Conservation (phyloP, 2,888 invertebrate species). For the Eurytoma californica region DNA sequence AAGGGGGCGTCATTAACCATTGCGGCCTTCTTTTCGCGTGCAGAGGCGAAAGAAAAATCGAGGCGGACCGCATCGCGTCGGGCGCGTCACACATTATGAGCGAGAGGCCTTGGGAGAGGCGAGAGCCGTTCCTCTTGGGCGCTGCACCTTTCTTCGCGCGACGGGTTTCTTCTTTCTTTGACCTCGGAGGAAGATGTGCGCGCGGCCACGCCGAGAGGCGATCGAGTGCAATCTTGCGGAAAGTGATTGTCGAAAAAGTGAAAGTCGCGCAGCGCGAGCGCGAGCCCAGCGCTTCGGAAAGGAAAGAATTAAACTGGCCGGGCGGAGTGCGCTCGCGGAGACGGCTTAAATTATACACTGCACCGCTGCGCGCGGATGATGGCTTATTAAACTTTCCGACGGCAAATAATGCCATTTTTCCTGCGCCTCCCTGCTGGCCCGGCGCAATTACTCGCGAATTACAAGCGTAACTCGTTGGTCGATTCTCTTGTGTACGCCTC, state of each 20-base stretch:
- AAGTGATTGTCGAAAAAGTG: slow-evolving; percentile 58
- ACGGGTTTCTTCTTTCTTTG: slow-evolving; percentile 44
- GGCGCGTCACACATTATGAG: not conserved
- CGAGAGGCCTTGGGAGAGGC: slow-evolving; percentile 35
- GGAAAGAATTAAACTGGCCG: slow-evolving; percentile 41
- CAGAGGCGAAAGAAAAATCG: slow-evolving; percentile 19
- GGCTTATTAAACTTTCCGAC: slow-evolving; percentile 46
- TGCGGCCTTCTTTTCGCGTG: slow-evolving; percentile 34
- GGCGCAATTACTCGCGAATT: slow-evolving; percentile 55
- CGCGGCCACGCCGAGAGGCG: slow-evolving; percentile 9
- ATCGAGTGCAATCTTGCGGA: slow-evolving; percentile 54
- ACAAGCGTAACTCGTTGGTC: not conserved
- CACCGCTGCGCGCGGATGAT: slow-evolving; percentile 29
- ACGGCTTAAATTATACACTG: slow-evolving; percentile 47
- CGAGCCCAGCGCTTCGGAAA: not conserved
- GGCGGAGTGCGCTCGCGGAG: slow-evolving; percentile 5
- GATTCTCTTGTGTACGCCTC: not conserved
- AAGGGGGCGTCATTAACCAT: slow-evolving; percentile 20
- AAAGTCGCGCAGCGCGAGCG: slow-evolving; percentile 36
- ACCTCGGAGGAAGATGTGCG: slow-evolving; percentile 46
- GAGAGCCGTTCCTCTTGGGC: slow-evolving; percentile 22
- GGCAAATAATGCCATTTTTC: slow-evolving; percentile 57
- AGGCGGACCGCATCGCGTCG: not conserved
- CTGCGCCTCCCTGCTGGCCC: slow-evolving; percentile 29
- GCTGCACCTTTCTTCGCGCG: slow-evolving; percentile 15